Percentiles rank a stretch among this genome's conserved stretches.
These are phyloP conservation scores for Cenopis cana DNA, from an alignment of 2,888 invertebrate species.

Conservation along the genomic window DNA sequence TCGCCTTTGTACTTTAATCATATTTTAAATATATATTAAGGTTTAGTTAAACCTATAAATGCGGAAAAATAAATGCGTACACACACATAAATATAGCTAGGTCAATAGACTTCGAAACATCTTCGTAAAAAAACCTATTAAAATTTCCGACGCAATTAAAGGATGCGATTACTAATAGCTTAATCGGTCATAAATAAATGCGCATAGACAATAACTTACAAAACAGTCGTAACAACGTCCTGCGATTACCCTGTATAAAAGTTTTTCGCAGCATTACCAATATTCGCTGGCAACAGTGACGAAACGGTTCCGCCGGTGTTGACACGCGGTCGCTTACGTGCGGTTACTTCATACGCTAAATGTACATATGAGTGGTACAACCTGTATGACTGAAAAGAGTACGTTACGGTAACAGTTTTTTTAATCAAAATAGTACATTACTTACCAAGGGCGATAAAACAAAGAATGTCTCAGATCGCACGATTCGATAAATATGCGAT, in stretches of 20 bases:
- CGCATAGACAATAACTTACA: constrained; percentile 41
- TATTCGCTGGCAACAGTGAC: constrained; percentile 68
- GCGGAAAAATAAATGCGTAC: too few relatives aligned
- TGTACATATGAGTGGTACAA: constrained; percentile 72
- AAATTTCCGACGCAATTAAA: constrained; percentile 1
- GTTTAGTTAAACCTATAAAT: too few relatives aligned
- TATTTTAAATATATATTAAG: too few relatives aligned
- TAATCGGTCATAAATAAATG: constrained; percentile 30
- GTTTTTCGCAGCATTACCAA: constrained; percentile 57
- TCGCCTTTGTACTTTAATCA: too few relatives aligned
- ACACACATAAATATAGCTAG: too few relatives aligned
- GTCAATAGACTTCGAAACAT: neutral
- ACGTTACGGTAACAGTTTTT: constrained; percentile 1
- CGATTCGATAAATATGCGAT: too few relatives aligned
- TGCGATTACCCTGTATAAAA: constrained; percentile 48
- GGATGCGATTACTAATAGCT: constrained; percentile 6
- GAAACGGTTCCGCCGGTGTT: constrained; percentile 79
- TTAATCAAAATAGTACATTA: too few relatives aligned
- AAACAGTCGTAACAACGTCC: constrained; percentile 44
- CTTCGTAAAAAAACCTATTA: neutral
- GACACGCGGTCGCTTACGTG: constrained; percentile 60
- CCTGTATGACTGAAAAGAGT: constrained; percentile 50
- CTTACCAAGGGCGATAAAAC: too few relatives aligned
- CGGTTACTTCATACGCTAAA: constrained; percentile 75
- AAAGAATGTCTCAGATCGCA: too few relatives aligned